Conservation (phyloP, 2,888 invertebrate genomes). For the Lottia gigantea region DNA sequence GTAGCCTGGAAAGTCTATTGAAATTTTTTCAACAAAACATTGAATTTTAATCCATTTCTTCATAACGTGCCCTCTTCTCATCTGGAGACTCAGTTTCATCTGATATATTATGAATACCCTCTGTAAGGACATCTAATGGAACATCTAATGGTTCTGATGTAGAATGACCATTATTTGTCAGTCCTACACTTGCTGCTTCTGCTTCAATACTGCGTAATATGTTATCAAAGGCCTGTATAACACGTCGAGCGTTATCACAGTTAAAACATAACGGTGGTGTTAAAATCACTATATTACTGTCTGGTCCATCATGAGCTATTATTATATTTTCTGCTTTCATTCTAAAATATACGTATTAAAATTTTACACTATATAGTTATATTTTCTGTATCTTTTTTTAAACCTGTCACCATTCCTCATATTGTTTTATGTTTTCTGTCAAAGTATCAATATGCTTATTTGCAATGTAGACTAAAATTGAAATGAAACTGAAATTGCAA, state of each 20-base stretch:
- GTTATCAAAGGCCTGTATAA: constrained; percentile 50
- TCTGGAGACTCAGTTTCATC: constrained; percentile 34
- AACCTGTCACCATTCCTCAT: too few species aligned
- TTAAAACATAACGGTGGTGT: constrained; percentile 62
- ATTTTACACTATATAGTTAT: too few species aligned
- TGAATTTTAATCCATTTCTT: constrained; percentile 47
- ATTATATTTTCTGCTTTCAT: constrained; percentile 58
- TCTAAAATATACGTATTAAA: constrained; percentile 39
- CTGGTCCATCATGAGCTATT: constrained; percentile 54
- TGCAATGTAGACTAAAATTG: too few species aligned
- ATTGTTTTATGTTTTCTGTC: too few species aligned
- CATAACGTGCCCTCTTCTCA: constrained; percentile 46
- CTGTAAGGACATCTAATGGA: constrained; percentile 27
- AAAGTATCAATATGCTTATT: too few species aligned
- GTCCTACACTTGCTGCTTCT: constrained; percentile 31
- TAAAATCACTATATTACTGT: constrained; percentile 55
- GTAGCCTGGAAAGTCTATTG: too few species aligned
- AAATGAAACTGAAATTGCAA: too few species aligned
- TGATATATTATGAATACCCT: not conserved
- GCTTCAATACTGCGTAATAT: constrained; percentile 42
- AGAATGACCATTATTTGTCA: constrained; percentile 19
- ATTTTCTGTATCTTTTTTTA: too few species aligned
- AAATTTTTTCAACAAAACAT: too few species aligned
- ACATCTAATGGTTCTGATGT: constrained; percentile 13
- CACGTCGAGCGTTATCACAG: constrained; percentile 54